Evolutionary conservation across 1,140 invertebrate genomes (phyloP).

Genomic region (Antheraea mylitta): DNA sequence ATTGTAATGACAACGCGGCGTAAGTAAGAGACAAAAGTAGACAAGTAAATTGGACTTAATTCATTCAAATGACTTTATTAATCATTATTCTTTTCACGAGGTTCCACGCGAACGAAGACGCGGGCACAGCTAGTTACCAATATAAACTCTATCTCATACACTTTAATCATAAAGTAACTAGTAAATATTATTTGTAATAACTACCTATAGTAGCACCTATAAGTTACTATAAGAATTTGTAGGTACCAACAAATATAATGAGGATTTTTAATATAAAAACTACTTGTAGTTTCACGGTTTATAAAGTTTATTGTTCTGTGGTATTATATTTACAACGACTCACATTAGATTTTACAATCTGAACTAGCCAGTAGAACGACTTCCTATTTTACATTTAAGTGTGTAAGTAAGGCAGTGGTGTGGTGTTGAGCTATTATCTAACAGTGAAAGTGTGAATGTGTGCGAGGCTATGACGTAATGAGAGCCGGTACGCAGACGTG

Average conservation of each 20-base stretch:
- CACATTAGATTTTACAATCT: slow-evolving; percentile 19
- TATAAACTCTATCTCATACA: no score
- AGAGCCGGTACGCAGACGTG: slow-evolving; percentile 35
- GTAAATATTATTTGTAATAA: no score
- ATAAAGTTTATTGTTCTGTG: slow-evolving; percentile 19
- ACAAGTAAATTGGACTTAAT: no score
- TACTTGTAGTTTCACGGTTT: slow-evolving; percentile 9
- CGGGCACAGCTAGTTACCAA: no score
- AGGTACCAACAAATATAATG: background rate
- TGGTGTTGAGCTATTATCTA: slow-evolving; percentile 64
- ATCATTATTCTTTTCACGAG: no score
- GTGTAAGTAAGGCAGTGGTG: slow-evolving; percentile 67
- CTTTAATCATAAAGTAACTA: no score
- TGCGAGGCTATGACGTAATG: slow-evolving; percentile 59
- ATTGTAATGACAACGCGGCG: no score
- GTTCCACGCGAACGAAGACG: no score
- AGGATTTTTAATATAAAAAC: background rate
- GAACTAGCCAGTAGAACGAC: slow-evolving; percentile 41
- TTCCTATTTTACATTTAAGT: slow-evolving; percentile 64
- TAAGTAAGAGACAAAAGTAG: no score
- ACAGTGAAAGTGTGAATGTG: slow-evolving; percentile 71
- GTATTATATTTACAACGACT: slow-evolving; percentile 22
- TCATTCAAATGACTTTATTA: no score
- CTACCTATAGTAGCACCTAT: no score
- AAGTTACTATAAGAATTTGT: no score